phyloP scores from a whole-genome alignment of 2,797 vertebrate genomes.

The Limnodromus scolopaceus region DNA sequence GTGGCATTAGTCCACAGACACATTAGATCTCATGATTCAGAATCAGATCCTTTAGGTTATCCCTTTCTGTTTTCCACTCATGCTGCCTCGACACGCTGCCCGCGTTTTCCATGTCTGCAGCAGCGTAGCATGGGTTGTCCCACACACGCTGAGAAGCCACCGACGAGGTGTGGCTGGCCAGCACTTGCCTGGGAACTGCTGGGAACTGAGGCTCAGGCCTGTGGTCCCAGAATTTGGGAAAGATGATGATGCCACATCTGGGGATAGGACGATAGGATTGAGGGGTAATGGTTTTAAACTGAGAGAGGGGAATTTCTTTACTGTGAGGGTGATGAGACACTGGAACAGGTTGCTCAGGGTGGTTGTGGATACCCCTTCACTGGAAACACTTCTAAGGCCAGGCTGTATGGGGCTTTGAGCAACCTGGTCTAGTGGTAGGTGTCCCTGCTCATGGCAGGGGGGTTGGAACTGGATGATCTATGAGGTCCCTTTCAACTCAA shows the following conservation, averaged over 20 bases:
- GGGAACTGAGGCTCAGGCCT: not conserved
- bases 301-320: no score
- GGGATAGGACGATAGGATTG: no score
- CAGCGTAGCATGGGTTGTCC: not conserved
- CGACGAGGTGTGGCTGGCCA: not conserved
- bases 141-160: not conserved
- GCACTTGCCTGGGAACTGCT: not conserved
- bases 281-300: no score
- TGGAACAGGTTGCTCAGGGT: no score
- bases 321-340: no score
- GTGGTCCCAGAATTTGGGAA: not conserved
- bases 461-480: no score
- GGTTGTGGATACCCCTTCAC: no score
- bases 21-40: not conserved
- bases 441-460: no score
- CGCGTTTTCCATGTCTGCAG: fast-evolving
- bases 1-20: not conserved
- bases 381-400: no score
- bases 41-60: not conserved
- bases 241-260: not conserved
- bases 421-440: no score
- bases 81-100: fast-evolving
- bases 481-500: no score
- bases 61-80: not conserved
- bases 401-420: no score